Evolutionary conservation across 2,113 vertebrate species (phyloP).

Genomic region (Rostratula benghalensis): DNA sequence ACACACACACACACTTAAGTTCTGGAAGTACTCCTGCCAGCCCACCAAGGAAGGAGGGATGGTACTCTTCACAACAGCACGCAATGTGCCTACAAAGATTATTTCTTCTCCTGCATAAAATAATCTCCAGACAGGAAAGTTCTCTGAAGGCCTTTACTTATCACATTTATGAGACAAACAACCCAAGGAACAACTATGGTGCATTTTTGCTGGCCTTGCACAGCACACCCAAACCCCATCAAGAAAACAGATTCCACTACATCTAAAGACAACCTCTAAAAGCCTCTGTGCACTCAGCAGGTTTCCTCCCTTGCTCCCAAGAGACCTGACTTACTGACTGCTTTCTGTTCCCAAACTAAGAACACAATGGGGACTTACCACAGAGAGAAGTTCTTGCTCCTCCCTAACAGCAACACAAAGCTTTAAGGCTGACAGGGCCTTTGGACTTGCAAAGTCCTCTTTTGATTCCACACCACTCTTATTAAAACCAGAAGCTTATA

Average conservation of each 20-base stretch:
- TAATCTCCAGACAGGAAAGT: not conserved
- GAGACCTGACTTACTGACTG: not conserved
- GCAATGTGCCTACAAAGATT: not conserved
- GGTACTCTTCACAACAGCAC: not conserved
- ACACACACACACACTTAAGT: not conserved
- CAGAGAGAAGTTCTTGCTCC: slow-evolving; percentile 32
- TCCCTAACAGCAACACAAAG: slow-evolving; percentile 58
- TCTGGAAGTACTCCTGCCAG: not conserved
- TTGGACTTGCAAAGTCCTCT: slow-evolving; percentile 36
- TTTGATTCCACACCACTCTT: slow-evolving; percentile 43
- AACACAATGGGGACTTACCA: slow-evolving; percentile 52
- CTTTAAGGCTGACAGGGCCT: slow-evolving; percentile 26
- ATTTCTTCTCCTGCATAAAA: not conserved
- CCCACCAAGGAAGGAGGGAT: not conserved
- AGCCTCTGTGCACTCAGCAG: not conserved
- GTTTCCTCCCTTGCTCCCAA: not conserved
- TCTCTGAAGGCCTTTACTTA: not conserved
- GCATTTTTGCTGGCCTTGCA: not conserved
- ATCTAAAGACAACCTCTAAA: not conserved
- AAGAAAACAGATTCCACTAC: not conserved
- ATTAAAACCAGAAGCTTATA: slow-evolving; percentile 55
- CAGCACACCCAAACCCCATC: not conserved
- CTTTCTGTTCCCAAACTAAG: slow-evolving; percentile 39
- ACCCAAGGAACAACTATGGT: not conserved
- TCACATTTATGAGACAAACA: not conserved